Conservation (phyloP, 1,140 invertebrate genomes). For the Calycopis cecrops region DNA sequence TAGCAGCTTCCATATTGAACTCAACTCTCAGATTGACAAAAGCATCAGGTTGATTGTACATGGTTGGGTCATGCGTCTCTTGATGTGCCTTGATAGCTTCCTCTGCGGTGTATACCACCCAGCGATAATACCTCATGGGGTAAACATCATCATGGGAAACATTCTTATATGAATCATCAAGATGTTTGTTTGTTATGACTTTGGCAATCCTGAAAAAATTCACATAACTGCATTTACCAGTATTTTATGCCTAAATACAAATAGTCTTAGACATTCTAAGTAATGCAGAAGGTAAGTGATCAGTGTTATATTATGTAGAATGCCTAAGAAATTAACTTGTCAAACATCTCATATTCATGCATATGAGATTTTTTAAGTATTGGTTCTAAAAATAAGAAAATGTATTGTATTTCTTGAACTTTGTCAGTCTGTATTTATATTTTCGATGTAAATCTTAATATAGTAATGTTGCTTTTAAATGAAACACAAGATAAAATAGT, state of each 20-base stretch:
- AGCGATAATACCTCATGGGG: slow-evolving; percentile 76
- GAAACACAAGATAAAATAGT: too few relatives aligned
- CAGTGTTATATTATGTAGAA: too few relatives aligned
- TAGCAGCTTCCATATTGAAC: slow-evolving; percentile 80
- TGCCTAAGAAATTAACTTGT: too few relatives aligned
- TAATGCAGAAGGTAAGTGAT: too few relatives aligned
- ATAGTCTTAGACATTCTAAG: too few relatives aligned
- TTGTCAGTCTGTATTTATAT: too few relatives aligned
- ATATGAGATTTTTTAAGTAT: too few relatives aligned
- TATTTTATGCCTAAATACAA: not conserved
- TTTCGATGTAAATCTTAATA: too few relatives aligned
- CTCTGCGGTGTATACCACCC: slow-evolving; percentile 78
- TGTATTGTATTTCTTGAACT: too few relatives aligned
- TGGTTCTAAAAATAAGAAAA: too few relatives aligned
- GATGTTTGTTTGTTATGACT: slow-evolving; percentile 54
- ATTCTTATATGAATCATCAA: slow-evolving; percentile 77
- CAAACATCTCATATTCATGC: too few relatives aligned
- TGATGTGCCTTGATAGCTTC: slow-evolving; percentile 85
- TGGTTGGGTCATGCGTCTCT: slow-evolving; percentile 85
- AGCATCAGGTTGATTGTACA: slow-evolving; percentile 83
- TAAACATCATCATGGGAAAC: slow-evolving; percentile 82
- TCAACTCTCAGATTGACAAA: slow-evolving; percentile 80
- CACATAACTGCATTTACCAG: not conserved
- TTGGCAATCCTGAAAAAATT: slow-evolving; percentile 35
- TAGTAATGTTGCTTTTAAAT: too few relatives aligned